These are phyloP conservation scores for Poecilia latipinna DNA, from an alignment of 2,113 vertebrate species.

Conservation along the genomic window DNA sequence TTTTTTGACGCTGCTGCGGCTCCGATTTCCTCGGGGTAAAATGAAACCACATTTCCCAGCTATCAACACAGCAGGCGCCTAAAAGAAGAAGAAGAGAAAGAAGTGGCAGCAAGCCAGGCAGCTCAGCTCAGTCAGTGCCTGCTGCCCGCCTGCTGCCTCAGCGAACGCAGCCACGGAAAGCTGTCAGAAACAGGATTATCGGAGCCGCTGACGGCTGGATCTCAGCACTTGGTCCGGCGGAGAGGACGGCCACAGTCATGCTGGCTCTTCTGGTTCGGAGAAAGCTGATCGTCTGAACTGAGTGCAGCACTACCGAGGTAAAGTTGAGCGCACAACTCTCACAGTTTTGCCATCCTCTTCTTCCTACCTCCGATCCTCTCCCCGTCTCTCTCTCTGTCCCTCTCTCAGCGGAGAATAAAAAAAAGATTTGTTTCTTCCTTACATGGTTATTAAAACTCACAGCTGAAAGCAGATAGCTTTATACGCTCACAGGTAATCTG, in stretches of 20 bases:
- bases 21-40: not conserved
- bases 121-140: constrained; percentile 23
- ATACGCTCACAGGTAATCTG: not conserved
- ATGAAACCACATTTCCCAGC: constrained; percentile 68
- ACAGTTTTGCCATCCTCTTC: constrained; percentile 40
- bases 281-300: constrained; percentile 45
- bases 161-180: constrained; percentile 31
- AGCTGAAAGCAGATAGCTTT: not conserved
- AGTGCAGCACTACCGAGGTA: constrained; percentile 62
- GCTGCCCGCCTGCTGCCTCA: constrained; percentile 25
- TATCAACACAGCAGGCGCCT: constrained; percentile 46
- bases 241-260: constrained; percentile 49
- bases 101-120: constrained; percentile 57
- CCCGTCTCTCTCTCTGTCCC: not conserved
- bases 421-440: constrained; percentile 31
- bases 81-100: constrained; percentile 36
- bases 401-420: not conserved
- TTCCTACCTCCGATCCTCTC: not conserved
- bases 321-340: constrained; percentile 67
- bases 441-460: constrained; percentile 37
- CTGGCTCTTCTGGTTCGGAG: constrained; percentile 27
- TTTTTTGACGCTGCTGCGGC: too few species aligned
- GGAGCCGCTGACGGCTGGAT: constrained; percentile 30
- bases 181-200: constrained; percentile 35
- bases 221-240: constrained; percentile 27